These are phyloP conservation scores for Hipposideros larvatus DNA, from an alignment of 2,797 vertebrate species.

Conservation along the genomic window DNA sequence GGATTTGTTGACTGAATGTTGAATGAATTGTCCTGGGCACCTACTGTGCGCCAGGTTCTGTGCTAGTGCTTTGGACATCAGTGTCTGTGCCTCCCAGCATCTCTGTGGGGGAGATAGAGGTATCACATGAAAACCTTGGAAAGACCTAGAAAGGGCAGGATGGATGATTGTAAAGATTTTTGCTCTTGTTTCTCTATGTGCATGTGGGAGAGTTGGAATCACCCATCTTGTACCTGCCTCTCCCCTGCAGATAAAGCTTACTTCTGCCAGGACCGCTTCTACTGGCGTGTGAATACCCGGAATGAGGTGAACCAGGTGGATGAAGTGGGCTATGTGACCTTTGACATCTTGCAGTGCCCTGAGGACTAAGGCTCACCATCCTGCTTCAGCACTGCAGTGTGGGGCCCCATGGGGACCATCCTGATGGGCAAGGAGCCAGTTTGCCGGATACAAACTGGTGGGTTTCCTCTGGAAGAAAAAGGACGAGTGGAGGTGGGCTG, in stretches of 20 bases:
- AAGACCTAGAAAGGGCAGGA: constrained; percentile 36
- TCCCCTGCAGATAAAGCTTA: constrained; percentile 90
- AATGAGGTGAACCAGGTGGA: constrained; percentile 94
- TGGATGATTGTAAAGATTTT: background rate
- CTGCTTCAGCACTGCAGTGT: background rate
- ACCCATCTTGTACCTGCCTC: background rate
- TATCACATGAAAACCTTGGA: background rate
- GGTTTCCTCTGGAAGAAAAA: background rate
- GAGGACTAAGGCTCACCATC: constrained; percentile 80
- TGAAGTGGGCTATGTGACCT: constrained; percentile 93
- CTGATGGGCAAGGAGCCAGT: background rate
- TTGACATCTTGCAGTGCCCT: constrained; percentile 93
- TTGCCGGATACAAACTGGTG: constrained; percentile 64
- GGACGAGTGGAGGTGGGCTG: constrained; percentile 64
- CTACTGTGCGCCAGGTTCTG: background rate
- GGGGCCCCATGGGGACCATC: background rate
- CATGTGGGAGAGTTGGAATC: background rate
- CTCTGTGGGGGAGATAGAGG: background rate
- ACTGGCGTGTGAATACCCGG: constrained; percentile 93
- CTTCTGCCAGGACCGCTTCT: constrained; percentile 94
- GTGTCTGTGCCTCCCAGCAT: background rate
- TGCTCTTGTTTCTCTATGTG: background rate
- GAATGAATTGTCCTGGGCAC: constrained; percentile 19
- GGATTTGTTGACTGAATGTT: background rate
- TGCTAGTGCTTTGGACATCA: background rate